Evolutionary conservation across 2,113 vertebrate species (phyloP).

Genomic region (Psammodynastes pulverulentus): DNA sequence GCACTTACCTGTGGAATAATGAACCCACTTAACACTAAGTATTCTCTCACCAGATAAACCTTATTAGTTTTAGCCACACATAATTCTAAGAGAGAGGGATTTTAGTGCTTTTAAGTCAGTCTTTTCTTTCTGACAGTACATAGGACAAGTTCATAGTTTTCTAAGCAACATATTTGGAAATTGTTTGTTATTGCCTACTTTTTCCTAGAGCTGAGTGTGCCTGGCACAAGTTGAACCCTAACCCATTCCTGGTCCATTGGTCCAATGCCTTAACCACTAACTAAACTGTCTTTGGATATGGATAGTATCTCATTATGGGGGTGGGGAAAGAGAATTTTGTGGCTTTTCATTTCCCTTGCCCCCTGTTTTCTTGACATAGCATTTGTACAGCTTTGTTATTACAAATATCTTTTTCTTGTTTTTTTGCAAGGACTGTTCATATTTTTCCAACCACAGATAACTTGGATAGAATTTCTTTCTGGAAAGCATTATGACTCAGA

Average conservation of each 20-base stretch:
- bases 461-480: conserved; percentile 6
- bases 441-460: neutral
- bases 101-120: neutral
- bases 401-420: neutral
- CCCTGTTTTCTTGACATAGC: neutral
- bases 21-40: neutral
- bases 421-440: neutral
- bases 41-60: neutral
- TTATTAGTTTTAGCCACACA: neutral
- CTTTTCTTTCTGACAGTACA: neutral
- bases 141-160: neutral
- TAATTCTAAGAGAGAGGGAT: neutral
- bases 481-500: conserved; percentile 26
- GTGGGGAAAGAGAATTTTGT: neutral
- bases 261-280: neutral
- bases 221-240: neutral
- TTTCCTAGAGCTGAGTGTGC: neutral
- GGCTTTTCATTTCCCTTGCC: neutral
- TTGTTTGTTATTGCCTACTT: neutral
- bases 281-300: neutral
- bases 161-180: neutral
- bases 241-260: neutral
- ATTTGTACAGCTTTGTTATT: neutral
- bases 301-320: neutral
- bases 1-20: neutral